These are phyloP conservation scores for Eilema sororculum DNA, from an alignment of 2,888 invertebrate genomes.

Conservation along the genomic window DNA sequence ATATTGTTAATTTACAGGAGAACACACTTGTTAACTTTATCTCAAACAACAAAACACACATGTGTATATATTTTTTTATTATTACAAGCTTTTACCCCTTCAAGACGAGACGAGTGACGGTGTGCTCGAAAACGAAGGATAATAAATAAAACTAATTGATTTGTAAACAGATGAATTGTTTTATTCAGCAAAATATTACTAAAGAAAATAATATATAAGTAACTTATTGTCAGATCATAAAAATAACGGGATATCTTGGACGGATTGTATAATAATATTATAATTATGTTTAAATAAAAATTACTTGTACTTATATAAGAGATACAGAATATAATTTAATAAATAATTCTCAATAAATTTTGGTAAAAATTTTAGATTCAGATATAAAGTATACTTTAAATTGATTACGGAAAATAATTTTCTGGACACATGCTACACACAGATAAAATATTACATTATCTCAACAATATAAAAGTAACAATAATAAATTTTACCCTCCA, in stretches of 20 bases:
- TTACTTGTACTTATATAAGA: constrained; percentile 22
- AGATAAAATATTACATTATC: constrained; percentile 48
- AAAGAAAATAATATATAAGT: constrained; percentile 33
- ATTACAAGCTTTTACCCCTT: no score
- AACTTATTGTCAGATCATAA: constrained; percentile 56
- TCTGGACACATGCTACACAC: constrained; percentile 34
- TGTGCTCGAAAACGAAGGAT: no score
- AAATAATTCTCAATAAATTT: constrained; percentile 22
- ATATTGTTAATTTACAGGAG: no score
- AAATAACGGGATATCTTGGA: constrained; percentile 51
- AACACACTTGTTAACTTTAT: no score
- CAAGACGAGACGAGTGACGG: no score
- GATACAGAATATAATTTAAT: constrained; percentile 24
- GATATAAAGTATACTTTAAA: no score
- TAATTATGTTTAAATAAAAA: constrained; percentile 25
- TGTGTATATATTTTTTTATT: no score
- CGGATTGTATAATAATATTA: constrained; percentile 44
- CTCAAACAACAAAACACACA: no score
- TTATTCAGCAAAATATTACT: constrained; percentile 52
- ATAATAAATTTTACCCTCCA: constrained; percentile 46
- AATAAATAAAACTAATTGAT: constrained; percentile 20
- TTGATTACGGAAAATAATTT: constrained; percentile 24
- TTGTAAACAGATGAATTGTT: constrained; percentile 51
- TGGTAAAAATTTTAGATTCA: neutral
- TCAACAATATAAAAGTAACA: constrained; percentile 55